A percentile compares a stretch with the other conserved stretches of the same genome.
phyloP scores from a whole-genome alignment of 2,888 invertebrate genomes.

The Dorcus hopei region DNA sequence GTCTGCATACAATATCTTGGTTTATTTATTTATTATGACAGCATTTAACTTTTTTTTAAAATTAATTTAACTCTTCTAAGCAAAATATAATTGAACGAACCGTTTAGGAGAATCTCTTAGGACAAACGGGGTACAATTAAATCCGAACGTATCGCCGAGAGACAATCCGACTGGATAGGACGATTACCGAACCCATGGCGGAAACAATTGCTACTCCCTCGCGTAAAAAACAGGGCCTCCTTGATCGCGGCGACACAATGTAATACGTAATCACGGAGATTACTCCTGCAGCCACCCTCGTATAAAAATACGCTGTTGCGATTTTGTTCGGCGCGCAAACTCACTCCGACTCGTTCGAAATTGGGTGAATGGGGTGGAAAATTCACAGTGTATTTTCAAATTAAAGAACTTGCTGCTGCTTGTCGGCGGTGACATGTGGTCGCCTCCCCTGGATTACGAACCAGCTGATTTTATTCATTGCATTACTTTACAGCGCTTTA shows the following conservation, averaged over 20 bases:
- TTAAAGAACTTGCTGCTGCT: slow-evolving; percentile 35
- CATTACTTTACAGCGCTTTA: not conserved
- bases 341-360: not conserved
- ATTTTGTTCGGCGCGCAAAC: slow-evolving; percentile 1
- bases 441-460: slow-evolving; percentile 25
- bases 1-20: no score
- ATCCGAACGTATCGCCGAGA: not conserved
- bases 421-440: slow-evolving; percentile 40
- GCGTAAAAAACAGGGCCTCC: slow-evolving; percentile 47
- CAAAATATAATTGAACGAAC: no score
- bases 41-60: no score
- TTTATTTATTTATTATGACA: no score
- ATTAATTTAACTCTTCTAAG: no score
- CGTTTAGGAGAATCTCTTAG: no score
- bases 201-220: slow-evolving; percentile 46
- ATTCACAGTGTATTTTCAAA: slow-evolving; percentile 40
- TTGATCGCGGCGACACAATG: slow-evolving; percentile 47
- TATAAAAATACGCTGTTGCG: slow-evolving; percentile 21
- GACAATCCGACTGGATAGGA: slow-evolving; percentile 19
- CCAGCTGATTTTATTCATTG: slow-evolving; percentile 35
- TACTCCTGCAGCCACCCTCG: slow-evolving; percentile 32
- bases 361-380: not conserved
- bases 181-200: slow-evolving; percentile 26
- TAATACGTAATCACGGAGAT: slow-evolving; percentile 47
- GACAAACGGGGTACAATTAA: no score